Evolutionary conservation across 1,140 invertebrate species (phyloP).

Genomic region (Euura lappo): DNA sequence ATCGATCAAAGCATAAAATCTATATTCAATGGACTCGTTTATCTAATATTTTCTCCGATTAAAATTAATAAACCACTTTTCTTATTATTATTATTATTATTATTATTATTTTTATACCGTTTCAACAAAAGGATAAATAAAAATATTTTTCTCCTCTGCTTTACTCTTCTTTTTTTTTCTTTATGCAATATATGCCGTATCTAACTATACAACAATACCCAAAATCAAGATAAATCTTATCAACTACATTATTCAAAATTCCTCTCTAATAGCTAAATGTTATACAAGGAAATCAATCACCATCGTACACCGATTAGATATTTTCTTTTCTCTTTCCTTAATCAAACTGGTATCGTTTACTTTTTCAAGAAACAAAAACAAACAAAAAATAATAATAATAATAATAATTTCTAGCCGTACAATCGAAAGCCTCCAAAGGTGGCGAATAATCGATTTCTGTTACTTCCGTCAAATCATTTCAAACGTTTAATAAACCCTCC

Average conservation of each 20-base stretch:
- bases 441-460: too few relatives aligned
- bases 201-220: background rate
- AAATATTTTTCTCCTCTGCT: background rate
- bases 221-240: slow-evolving; percentile 1
- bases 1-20: background rate
- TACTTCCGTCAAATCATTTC: too few relatives aligned
- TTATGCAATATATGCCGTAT: background rate
- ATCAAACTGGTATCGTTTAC: background rate
- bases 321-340: background rate
- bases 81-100: too few relatives aligned
- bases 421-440: too few relatives aligned
- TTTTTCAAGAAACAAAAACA: background rate
- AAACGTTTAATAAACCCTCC: too few relatives aligned
- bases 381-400: background rate
- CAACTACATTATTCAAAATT: background rate
- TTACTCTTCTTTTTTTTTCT: background rate
- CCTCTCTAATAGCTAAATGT: background rate
- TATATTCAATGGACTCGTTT: background rate
- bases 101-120: background rate
- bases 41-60: background rate
- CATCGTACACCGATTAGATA: too few relatives aligned
- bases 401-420: background rate
- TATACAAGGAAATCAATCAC: background rate
- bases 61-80: slow-evolving; percentile 3
- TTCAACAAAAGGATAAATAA: slow-evolving; percentile 4